Percentiles rank a stretch among this genome's conserved stretches.
These are phyloP conservation scores for Eulemur rubriventer DNA, from an alignment of 2,797 vertebrate species.

Conservation along the genomic window DNA sequence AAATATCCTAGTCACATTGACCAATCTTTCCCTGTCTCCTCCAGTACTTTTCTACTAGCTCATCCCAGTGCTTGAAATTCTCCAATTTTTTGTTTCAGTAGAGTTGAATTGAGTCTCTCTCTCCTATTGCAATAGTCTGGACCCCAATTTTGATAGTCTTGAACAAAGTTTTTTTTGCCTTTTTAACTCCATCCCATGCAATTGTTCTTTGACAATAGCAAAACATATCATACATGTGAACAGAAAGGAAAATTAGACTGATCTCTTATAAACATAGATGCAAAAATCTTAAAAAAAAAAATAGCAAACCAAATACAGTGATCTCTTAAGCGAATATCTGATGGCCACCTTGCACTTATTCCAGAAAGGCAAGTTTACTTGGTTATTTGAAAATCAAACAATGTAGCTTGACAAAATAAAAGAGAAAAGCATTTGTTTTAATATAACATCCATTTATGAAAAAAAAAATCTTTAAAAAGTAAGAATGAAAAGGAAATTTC, in stretches of 20 bases:
- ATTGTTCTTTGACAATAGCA: neutral
- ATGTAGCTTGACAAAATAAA: neutral
- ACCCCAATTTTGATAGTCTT: neutral
- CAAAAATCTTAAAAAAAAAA: neutral
- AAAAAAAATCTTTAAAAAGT: neutral
- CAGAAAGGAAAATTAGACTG: neutral
- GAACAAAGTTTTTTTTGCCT: neutral
- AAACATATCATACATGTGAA: neutral
- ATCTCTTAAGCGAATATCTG: neutral
- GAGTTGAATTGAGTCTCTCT: neutral
- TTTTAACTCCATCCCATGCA: neutral
- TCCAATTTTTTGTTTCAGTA: neutral
- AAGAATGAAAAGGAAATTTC: neutral
- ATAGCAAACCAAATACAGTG: neutral
- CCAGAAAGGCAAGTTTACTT: neutral
- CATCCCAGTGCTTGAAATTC: neutral
- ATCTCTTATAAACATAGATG: neutral
- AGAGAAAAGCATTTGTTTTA: neutral
- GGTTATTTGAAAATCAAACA: neutral
- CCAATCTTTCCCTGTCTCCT: neutral
- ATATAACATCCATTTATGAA: neutral
- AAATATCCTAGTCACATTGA: neutral
- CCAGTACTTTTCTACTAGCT: neutral
- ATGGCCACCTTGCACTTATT: neutral
- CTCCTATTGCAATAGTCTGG: neutral